Evolutionary conservation across 2,797 vertebrate genomes (phyloP).

Genomic region (Eulemur coronatus): DNA sequence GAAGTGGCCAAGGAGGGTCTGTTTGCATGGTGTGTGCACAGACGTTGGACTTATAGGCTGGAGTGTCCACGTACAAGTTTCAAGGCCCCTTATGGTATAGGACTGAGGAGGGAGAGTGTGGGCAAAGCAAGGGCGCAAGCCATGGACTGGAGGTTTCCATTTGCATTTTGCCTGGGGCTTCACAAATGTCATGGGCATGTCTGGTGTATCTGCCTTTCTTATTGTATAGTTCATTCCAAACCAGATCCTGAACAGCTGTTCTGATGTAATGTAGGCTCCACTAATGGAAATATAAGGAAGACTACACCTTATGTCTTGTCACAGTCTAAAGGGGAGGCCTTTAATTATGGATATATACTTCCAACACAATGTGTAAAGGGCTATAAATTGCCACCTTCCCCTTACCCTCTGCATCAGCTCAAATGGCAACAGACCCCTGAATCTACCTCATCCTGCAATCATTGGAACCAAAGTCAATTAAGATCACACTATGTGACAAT

Average conservation of each 20-base stretch:
- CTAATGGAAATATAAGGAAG: conserved; percentile 2
- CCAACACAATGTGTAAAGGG: neutral
- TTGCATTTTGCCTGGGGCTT: neutral
- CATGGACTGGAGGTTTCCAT: neutral
- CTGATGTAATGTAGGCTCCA: neutral
- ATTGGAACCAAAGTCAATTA: neutral
- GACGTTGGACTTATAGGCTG: neutral
- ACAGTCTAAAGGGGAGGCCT: neutral
- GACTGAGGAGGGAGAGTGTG: neutral
- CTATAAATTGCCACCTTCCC: neutral
- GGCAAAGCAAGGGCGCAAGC: neutral
- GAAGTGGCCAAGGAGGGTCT: neutral
- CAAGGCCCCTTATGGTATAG: neutral
- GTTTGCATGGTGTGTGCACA: neutral
- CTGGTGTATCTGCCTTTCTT: neutral
- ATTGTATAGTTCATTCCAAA: neutral
- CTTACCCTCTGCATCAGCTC: neutral
- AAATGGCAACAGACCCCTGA: neutral
- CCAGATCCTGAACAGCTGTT: neutral
- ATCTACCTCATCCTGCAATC: neutral
- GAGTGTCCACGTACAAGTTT: neutral
- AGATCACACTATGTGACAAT: neutral
- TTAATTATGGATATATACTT: neutral
- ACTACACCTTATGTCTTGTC: neutral
- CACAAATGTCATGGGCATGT: neutral